These are phyloP conservation scores for Limonius californicus DNA, from an alignment of 1,140 invertebrate species.

Conservation along the genomic window DNA sequence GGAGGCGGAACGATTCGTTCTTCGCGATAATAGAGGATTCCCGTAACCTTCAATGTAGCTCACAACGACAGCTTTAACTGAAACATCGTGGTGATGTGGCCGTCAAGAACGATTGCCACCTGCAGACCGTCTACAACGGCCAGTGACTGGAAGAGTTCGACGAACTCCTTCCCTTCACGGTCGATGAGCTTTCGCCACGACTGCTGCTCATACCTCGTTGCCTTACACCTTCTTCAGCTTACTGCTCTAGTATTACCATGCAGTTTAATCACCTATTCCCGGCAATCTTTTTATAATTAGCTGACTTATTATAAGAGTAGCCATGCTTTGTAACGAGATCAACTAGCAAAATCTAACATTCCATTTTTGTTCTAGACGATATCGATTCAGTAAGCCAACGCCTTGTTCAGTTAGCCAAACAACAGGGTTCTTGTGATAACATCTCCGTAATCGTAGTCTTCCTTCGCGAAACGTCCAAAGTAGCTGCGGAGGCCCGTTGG, in stretches of 20 bases:
- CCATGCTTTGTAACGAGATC: not conserved
- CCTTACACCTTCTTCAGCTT: constrained; percentile 5
- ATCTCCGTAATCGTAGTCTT: constrained; percentile 86
- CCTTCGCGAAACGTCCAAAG: constrained; percentile 66
- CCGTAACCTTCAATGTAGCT: no score
- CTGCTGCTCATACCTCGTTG: constrained; percentile 20
- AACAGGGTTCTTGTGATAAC: constrained; percentile 76
- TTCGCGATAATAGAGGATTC: no score
- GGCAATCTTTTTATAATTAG: not conserved
- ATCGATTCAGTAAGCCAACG: constrained; percentile 60
- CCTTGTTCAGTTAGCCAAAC: constrained; percentile 70
- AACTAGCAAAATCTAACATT: not conserved
- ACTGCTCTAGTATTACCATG: constrained; percentile 1
- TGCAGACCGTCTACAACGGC: constrained; percentile 17
- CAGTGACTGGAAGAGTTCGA: constrained; percentile 19
- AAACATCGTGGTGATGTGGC: not conserved
- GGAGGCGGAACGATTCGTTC: no score
- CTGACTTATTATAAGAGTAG: no score
- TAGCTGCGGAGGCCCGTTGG: constrained; percentile 51
- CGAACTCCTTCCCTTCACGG: constrained; percentile 21
- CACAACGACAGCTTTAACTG: not conserved
- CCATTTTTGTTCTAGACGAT: constrained; percentile 53
- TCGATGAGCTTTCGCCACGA: constrained; percentile 17
- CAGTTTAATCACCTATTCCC: not conserved
- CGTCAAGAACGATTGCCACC: constrained; percentile 12